Percentiles rank a stretch among this genome's conserved stretches.
phyloP scores from a whole-genome alignment of 2,113 vertebrate species.

The human (Homo sapiens) region GRCh38 chr18:22785501-22786000 shows the following conservation, averaged over 20 bases:
- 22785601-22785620: constrained; percentile 40
- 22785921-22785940: background rate
- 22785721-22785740: constrained; percentile 64
- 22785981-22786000: background rate
- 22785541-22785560: constrained; percentile 35
- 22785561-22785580: constrained; percentile 50
- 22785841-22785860: background rate
- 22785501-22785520: background rate
- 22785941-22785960: background rate
- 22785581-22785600: constrained; percentile 53
- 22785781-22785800: constrained; percentile 3
- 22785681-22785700: constrained; percentile 46
- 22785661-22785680: constrained; percentile 51
- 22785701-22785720: constrained; percentile 74
- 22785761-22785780: constrained; percentile 46
- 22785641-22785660: constrained; percentile 24
- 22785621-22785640: constrained; percentile 44
- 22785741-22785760: constrained; percentile 65
- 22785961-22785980: background rate
- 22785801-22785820: background rate
- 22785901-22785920: background rate
- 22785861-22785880: background rate
- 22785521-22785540: constrained; percentile 29
- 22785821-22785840: background rate
- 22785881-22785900: background rate